These are phyloP conservation scores for Muscicapa comitata DNA, from an alignment of 2,797 vertebrate species.

Conservation along the genomic window DNA sequence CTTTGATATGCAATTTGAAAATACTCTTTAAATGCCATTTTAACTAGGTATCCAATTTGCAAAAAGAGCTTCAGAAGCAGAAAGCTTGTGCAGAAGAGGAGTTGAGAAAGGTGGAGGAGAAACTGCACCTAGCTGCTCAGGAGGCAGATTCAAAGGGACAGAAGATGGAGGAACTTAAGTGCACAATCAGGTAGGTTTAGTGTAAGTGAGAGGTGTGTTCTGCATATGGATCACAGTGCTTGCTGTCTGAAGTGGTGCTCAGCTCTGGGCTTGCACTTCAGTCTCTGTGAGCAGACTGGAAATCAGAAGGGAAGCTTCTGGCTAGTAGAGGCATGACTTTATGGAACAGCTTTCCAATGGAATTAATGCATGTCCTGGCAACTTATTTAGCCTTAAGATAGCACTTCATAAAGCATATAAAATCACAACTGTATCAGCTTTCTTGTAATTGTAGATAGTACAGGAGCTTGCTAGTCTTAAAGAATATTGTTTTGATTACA, in stretches of 20 bases:
- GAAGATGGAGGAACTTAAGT: slow-evolving; percentile 69
- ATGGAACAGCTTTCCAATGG: background rate
- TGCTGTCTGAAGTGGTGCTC: background rate
- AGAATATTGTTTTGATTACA: background rate
- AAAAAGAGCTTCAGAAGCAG: slow-evolving; percentile 86
- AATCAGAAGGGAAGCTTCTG: background rate
- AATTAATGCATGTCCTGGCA: background rate
- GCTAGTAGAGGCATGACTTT: background rate
- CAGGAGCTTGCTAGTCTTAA: background rate
- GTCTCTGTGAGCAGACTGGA: background rate
- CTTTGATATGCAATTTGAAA: background rate
- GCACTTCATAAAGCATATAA: background rate
- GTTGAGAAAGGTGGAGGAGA: slow-evolving; percentile 75
- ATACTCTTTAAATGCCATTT: background rate
- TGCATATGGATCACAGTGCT: background rate
- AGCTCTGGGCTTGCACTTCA: background rate
- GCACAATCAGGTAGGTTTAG: slow-evolving; percentile 59
- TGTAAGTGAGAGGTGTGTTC: background rate
- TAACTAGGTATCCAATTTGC: slow-evolving; percentile 83
- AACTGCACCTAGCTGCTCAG: slow-evolving; percentile 66
- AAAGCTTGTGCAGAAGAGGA: slow-evolving; percentile 75
- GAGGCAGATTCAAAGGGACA: slow-evolving; percentile 74
- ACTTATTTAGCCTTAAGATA: background rate
- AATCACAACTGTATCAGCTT: background rate
- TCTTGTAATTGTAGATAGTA: background rate